phyloP scores from a whole-genome alignment of 2,888 invertebrate species.

The Diadromus collaris region DNA sequence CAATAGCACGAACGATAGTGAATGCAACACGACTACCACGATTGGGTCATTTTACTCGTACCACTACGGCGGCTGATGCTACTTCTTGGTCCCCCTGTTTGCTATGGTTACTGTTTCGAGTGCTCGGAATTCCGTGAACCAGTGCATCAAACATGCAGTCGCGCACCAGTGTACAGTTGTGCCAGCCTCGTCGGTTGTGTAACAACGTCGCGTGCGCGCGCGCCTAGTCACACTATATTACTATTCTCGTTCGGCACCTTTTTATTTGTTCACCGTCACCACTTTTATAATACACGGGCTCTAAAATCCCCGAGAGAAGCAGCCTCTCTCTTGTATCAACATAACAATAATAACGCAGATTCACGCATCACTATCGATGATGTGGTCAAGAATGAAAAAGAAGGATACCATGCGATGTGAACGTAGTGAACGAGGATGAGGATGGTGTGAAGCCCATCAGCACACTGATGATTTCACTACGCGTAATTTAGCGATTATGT shows the following conservation, averaged over 20 bases:
- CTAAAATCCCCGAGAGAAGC: constrained; percentile 34
- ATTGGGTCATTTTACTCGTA: background rate
- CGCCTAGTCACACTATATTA: constrained; percentile 23
- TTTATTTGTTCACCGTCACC: constrained; percentile 1
- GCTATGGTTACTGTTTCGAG: constrained; percentile 3
- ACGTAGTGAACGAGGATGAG: background rate
- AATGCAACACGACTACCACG: constrained; percentile 9
- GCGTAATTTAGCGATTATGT: background rate
- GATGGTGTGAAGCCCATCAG: constrained; percentile 6
- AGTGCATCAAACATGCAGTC: background rate
- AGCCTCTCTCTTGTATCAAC: constrained; percentile 5
- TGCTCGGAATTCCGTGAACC: constrained; percentile 15
- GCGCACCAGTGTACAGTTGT: constrained; percentile 18
- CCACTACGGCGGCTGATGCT: background rate
- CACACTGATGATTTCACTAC: constrained; percentile 19
- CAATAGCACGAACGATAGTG: constrained; percentile 24
- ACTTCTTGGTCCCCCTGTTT: background rate
- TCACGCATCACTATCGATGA: constrained; percentile 28
- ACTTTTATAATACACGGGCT: constrained; percentile 29
- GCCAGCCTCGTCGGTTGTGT: constrained; percentile 18
- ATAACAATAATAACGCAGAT: constrained; percentile 24
- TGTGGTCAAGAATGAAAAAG: constrained; percentile 2
- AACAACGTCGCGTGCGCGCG: constrained; percentile 51
- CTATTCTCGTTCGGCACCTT: constrained; percentile 13
- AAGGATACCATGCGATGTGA: background rate